These are phyloP conservation scores for Neodontobutis hainanensis DNA, from an alignment of 2,113 vertebrate species.

Conservation along the genomic window DNA sequence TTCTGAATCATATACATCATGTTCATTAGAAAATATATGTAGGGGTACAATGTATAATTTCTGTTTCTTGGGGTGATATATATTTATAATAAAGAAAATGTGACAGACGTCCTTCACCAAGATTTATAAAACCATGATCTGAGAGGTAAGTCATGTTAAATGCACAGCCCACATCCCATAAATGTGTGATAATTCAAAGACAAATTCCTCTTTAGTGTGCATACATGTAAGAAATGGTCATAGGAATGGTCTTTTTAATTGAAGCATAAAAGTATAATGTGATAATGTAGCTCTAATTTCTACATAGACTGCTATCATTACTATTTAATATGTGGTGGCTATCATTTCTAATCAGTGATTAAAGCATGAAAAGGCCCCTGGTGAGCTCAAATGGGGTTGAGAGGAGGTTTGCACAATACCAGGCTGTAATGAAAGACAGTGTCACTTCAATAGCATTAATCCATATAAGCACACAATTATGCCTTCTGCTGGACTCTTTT, in stretches of 20 bases:
- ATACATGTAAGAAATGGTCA: background rate
- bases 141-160: conserved; percentile 5
- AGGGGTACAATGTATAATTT: background rate
- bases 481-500: conserved; percentile 14
- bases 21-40: background rate
- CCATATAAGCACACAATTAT: conserved; percentile 18
- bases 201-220: too few species aligned
- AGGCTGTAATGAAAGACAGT: conserved; percentile 21
- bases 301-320: background rate
- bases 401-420: background rate
- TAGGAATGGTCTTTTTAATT: background rate
- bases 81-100: conserved; percentile 10
- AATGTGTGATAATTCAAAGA: background rate
- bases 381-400: background rate
- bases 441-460: conserved; percentile 26
- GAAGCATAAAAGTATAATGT: background rate
- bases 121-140: background rate
- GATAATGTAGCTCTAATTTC: background rate
- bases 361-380: background rate
- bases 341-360: background rate
- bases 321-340: background rate
- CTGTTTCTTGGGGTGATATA: conserved; percentile 2
- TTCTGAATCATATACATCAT: background rate
- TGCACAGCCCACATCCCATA: background rate
- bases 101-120: background rate